Conservation (phyloP, 2,888 invertebrate species). For the Aplocera efformata region DNA sequence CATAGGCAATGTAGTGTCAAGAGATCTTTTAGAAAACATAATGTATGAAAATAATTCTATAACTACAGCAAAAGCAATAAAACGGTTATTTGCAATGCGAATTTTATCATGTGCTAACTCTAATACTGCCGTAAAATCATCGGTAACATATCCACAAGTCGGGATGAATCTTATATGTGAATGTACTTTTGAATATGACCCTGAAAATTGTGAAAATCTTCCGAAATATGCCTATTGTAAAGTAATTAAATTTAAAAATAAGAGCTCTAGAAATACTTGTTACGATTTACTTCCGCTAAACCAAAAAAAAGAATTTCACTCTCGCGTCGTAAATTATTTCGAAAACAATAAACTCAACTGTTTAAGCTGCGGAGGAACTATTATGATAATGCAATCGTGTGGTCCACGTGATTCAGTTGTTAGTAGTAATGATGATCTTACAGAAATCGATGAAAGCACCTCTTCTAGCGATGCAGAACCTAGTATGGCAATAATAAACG, state of each 20-base stretch:
- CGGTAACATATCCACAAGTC: constrained; percentile 23
- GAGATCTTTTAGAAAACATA: constrained; percentile 74
- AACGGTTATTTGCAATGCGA: constrained; percentile 75
- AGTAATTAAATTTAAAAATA: constrained; percentile 77
- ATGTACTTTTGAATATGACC: constrained; percentile 61
- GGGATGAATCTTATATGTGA: constrained; percentile 48
- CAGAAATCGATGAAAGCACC: neutral
- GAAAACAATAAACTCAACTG: constrained; percentile 75
- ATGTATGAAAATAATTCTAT: constrained; percentile 74
- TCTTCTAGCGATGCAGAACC: constrained; percentile 9
- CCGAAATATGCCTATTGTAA: constrained; percentile 81
- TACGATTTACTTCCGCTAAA: constrained; percentile 77
- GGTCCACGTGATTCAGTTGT: constrained; percentile 11
- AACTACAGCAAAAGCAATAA: constrained; percentile 75
- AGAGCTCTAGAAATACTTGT: constrained; percentile 70
- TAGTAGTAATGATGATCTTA: constrained; percentile 1
- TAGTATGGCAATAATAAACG: constrained; percentile 1
- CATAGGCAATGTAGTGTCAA: constrained; percentile 76
- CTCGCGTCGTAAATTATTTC: constrained; percentile 70
- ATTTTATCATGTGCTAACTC: constrained; percentile 77
- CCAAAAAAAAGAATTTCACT: constrained; percentile 79
- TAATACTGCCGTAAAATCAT: constrained; percentile 31
- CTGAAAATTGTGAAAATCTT: constrained; percentile 50
- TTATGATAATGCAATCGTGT: constrained; percentile 58
- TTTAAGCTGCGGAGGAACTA: constrained; percentile 65